Percentiles rank a stretch among this genome's conserved stretches.
Conservation (phyloP, 2,888 invertebrate species). For the Pammene fasciana region DNA sequence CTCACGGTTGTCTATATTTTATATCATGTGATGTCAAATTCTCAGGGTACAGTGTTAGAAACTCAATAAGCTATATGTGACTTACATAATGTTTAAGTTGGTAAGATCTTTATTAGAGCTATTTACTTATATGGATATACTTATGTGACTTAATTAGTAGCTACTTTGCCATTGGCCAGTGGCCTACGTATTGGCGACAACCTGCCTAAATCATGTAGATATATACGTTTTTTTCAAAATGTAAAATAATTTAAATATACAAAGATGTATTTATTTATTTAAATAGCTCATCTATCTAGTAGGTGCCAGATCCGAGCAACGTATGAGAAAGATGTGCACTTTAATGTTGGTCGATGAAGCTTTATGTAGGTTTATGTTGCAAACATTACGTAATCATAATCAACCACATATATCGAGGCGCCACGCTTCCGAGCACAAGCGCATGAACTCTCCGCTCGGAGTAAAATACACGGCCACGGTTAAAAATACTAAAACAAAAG, state of each 20-base stretch:
- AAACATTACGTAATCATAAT: conserved; percentile 6
- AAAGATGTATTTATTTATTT: too few species aligned
- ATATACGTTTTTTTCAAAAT: too few species aligned
- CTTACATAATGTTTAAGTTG: too few species aligned
- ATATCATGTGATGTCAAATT: not conserved
- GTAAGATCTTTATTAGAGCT: too few species aligned
- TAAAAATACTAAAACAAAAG: conserved; percentile 73
- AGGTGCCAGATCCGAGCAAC: not conserved
- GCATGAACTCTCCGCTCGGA: conserved; percentile 49
- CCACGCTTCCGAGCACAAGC: conserved; percentile 36
- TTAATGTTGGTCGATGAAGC: conserved; percentile 2
- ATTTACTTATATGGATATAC: too few species aligned
- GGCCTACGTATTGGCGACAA: too few species aligned
- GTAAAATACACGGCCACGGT: conserved; percentile 55
- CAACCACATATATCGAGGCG: conserved; percentile 26
- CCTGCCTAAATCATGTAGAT: too few species aligned
- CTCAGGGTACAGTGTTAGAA: not conserved
- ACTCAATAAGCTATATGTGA: too few species aligned
- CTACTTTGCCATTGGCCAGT: too few species aligned
- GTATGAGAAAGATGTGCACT: conserved; percentile 13
- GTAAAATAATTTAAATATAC: too few species aligned
- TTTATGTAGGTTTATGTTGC: conserved; percentile 2
- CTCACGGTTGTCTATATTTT: conserved; percentile 18
- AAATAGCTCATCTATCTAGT: too few species aligned
- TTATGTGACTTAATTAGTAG: too few species aligned